Conservation (phyloP, 2,888 invertebrate genomes). For the Hyalella azteca region DNA sequence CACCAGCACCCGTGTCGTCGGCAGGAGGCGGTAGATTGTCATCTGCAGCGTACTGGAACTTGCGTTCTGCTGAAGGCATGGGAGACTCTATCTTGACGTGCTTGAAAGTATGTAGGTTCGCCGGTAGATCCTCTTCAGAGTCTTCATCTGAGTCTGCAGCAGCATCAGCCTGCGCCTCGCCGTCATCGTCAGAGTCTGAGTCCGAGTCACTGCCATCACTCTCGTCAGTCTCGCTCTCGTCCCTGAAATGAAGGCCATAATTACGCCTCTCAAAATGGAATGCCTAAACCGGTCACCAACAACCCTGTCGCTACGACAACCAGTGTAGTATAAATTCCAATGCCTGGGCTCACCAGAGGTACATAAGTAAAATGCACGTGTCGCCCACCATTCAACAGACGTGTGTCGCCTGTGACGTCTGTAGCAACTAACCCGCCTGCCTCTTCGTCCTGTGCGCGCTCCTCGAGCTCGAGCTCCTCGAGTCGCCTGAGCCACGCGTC, state of each 20-base stretch:
- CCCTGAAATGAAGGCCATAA: too few relatives aligned
- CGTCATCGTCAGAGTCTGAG: constrained; percentile 29
- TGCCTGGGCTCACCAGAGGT: too few relatives aligned
- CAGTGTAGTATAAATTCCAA: too few relatives aligned
- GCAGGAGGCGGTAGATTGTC: too few relatives aligned
- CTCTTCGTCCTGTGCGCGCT: background rate
- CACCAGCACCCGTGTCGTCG: background rate
- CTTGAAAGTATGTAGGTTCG: constrained; percentile 3
- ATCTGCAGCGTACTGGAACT: background rate
- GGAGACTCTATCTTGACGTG: constrained; percentile 29
- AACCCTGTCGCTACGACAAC: too few relatives aligned
- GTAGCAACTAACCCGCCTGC: background rate
- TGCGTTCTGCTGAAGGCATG: background rate
- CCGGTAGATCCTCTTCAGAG: constrained; percentile 20
- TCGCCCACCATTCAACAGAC: too few relatives aligned
- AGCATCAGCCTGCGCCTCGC: background rate
- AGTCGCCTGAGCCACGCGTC: constrained; percentile 5
- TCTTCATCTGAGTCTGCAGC: constrained; percentile 5
- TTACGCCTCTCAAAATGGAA: too few relatives aligned
- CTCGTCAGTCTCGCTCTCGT: background rate
- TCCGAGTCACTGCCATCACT: constrained; percentile 7
- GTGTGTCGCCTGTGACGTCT: too few relatives aligned
- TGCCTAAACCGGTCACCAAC: too few relatives aligned
- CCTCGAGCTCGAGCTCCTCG: constrained; percentile 17
- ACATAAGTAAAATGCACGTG: too few relatives aligned